Evolutionary conservation across 2,797 vertebrate species (phyloP).

Genomic region (Thunnus albacares): DNA sequence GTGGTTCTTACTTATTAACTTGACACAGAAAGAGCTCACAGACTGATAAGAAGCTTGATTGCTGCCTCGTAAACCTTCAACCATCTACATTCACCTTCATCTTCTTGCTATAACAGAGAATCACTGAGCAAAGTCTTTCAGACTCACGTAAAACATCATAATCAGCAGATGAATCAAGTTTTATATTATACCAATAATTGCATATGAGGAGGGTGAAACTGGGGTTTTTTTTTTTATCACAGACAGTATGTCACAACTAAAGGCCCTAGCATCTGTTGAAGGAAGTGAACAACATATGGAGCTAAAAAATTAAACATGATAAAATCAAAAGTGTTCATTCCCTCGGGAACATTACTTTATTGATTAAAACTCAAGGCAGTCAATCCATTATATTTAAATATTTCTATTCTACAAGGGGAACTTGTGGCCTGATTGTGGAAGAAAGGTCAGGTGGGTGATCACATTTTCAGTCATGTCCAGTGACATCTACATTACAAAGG

Average conservation of each 20-base stretch:
- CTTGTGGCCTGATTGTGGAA: not conserved
- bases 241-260: not conserved
- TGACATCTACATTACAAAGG: too few relatives aligned
- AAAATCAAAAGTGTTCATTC: not conserved
- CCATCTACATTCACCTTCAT: not conserved
- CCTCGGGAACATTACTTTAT: not conserved
- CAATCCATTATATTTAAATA: not conserved
- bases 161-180: slow-evolving; percentile 8
- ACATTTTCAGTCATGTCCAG: too few relatives aligned
- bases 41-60: slow-evolving; percentile 60
- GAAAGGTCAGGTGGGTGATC: too few relatives aligned
- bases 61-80: slow-evolving; percentile 53
- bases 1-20: slow-evolving; percentile 8
- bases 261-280: not conserved
- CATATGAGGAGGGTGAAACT: not conserved
- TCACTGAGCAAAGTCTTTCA: slow-evolving; percentile 43
- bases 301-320: not conserved
- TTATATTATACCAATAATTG: not conserved
- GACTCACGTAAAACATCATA: not conserved
- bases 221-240: not conserved
- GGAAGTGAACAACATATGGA: not conserved
- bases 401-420: not conserved
- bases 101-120: not conserved
- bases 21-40: slow-evolving; percentile 35
- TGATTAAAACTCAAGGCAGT: not conserved